These are phyloP conservation scores for Phylloscopus trochilus DNA, from an alignment of 2,113 vertebrate genomes.

Conservation along the genomic window DNA sequence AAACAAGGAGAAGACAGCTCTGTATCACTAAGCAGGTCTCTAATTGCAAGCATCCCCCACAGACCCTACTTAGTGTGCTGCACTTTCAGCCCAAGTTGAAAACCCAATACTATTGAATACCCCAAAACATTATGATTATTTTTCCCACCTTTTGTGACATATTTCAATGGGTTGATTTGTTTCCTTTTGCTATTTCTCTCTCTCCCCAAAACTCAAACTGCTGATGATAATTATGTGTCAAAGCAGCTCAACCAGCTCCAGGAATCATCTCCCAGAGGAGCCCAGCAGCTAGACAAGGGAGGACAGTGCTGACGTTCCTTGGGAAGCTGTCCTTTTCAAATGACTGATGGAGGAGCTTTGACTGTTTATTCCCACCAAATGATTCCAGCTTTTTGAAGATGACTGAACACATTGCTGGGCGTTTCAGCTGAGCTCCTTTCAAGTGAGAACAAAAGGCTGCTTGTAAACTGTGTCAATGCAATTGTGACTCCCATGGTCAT, in stretches of 20 bases:
- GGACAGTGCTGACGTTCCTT: not conserved
- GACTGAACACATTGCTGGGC: slow-evolving; percentile 5
- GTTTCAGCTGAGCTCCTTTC: slow-evolving; percentile 44
- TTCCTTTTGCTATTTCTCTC: not conserved
- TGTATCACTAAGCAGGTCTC: slow-evolving; percentile 26
- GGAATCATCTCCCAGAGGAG: not conserved
- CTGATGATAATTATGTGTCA: not conserved
- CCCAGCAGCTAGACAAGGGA: not conserved
- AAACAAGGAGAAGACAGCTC: slow-evolving; percentile 54
- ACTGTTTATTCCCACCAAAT: slow-evolving; percentile 24
- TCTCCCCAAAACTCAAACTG: not conserved
- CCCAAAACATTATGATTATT: not conserved
- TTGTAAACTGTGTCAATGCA: not conserved
- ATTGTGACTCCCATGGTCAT: not conserved
- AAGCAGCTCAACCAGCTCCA: not conserved
- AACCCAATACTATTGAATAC: not conserved
- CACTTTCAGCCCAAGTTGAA: not conserved
- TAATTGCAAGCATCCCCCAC: slow-evolving; percentile 19
- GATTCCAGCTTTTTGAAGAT: not conserved
- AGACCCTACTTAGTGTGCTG: not conserved
- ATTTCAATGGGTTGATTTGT: not conserved
- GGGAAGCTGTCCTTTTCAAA: slow-evolving; percentile 6
- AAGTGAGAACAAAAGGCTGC: slow-evolving; percentile 33
- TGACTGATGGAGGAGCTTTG: not conserved
- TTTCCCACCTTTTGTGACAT: not conserved